Percentiles rank a stretch among this genome's conserved stretches.
phyloP scores from a whole-genome alignment of 2,888 invertebrate species.

The Oligia fasciuncula region DNA sequence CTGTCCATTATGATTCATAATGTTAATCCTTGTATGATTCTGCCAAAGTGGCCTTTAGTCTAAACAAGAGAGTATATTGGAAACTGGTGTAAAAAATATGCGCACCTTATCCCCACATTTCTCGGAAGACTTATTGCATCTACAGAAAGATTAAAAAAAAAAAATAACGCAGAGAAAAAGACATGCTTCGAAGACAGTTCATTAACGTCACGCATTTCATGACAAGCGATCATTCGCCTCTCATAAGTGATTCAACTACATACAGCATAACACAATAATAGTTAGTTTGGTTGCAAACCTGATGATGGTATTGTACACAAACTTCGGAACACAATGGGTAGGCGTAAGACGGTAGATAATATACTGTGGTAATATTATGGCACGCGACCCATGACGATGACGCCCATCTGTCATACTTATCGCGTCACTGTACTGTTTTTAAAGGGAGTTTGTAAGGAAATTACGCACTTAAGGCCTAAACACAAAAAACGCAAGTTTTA shows the following conservation, averaged over 20 bases:
- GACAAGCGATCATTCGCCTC: slow-evolving; percentile 38
- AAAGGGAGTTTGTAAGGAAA: not conserved
- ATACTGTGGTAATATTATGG: slow-evolving; percentile 16
- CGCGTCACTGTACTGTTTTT: slow-evolving; percentile 12
- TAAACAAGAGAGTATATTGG: not conserved
- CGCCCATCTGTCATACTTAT: slow-evolving; percentile 52
- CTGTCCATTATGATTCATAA: no score
- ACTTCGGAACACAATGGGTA: slow-evolving; percentile 39
- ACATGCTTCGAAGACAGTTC: slow-evolving; percentile 12
- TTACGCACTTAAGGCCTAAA: not conserved
- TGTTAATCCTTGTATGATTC: no score
- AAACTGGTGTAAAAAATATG: not conserved
- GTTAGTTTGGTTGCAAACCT: slow-evolving; percentile 24
- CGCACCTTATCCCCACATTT: not conserved
- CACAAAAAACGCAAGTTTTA: no score
- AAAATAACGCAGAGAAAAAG: slow-evolving; percentile 13
- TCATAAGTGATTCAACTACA: slow-evolving; percentile 18
- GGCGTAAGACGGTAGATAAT: slow-evolving; percentile 46
- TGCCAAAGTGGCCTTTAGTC: no score
- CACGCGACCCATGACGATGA: slow-evolving; percentile 73
- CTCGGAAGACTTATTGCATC: not conserved
- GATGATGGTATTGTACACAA: slow-evolving; percentile 31
- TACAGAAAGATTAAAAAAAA: not conserved
- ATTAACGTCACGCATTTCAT: slow-evolving; percentile 58
- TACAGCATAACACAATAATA: slow-evolving; percentile 30